Conservation (phyloP, 2,113 vertebrate species). For the Procapra przewalskii region DNA sequence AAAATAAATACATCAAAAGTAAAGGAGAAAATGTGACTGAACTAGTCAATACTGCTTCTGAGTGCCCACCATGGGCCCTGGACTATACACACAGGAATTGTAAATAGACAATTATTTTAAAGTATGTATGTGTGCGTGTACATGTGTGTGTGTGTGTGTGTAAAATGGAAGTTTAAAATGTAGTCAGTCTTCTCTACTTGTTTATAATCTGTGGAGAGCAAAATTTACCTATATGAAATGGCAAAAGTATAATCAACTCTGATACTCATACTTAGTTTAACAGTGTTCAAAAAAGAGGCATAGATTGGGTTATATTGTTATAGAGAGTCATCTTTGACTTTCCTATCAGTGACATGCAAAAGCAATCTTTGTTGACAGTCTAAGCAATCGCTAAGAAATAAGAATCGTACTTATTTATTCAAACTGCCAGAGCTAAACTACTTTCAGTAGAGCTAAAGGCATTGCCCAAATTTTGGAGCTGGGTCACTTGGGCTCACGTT, state of each 20-base stretch:
- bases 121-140: rapidly evolving
- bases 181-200: background rate
- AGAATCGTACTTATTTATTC: background rate
- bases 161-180: background rate
- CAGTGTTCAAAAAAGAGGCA: background rate
- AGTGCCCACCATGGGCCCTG: background rate
- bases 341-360: background rate
- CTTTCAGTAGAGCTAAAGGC: background rate
- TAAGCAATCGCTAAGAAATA: background rate
- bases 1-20: background rate
- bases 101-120: background rate
- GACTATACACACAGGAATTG: background rate
- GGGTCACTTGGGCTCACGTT: background rate
- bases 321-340: background rate
- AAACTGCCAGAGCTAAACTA: background rate
- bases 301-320: background rate
- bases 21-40: background rate
- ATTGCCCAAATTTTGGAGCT: background rate
- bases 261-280: background rate
- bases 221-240: conserved; percentile 4
- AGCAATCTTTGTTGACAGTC: background rate
- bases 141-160: background rate
- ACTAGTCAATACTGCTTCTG: background rate
- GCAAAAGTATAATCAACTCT: background rate
- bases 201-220: background rate